A percentile compares a stretch with the other conserved stretches of the same genome.
Conservation (phyloP, 2,113 vertebrate genomes). For the Etia nguti region DNA sequence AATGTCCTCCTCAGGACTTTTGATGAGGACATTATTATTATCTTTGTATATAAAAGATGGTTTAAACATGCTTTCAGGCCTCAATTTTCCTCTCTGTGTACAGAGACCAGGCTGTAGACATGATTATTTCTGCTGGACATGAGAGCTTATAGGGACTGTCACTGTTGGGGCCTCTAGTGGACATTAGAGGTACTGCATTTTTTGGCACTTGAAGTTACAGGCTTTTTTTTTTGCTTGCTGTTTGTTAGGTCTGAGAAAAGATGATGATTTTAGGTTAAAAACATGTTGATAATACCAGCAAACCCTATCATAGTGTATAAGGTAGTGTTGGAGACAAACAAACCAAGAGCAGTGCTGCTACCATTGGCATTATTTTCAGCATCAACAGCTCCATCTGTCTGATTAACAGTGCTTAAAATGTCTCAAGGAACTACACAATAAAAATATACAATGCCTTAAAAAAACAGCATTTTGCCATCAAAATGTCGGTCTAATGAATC, state of each 20-base stretch:
- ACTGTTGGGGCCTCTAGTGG: background rate
- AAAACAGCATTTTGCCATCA: background rate
- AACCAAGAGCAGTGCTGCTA: background rate
- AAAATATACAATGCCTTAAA: background rate
- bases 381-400: background rate
- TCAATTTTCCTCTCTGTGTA: background rate
- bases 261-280: background rate
- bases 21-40: background rate
- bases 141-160: background rate
- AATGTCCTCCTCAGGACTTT: background rate
- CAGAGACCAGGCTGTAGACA: background rate
- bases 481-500: background rate
- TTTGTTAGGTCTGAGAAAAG: background rate
- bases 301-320: background rate
- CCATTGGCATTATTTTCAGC: background rate
- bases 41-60: background rate
- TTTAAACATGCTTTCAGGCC: background rate
- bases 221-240: background rate
- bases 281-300: background rate
- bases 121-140: background rate
- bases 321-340: background rate
- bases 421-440: background rate
- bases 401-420: background rate
- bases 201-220: background rate
- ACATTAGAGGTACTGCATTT: background rate